A percentile compares a stretch with the other conserved stretches of the same genome.
These are phyloP conservation scores for Listronotus oregonensis DNA, from an alignment of 1,140 invertebrate species.

Conservation along the genomic window DNA sequence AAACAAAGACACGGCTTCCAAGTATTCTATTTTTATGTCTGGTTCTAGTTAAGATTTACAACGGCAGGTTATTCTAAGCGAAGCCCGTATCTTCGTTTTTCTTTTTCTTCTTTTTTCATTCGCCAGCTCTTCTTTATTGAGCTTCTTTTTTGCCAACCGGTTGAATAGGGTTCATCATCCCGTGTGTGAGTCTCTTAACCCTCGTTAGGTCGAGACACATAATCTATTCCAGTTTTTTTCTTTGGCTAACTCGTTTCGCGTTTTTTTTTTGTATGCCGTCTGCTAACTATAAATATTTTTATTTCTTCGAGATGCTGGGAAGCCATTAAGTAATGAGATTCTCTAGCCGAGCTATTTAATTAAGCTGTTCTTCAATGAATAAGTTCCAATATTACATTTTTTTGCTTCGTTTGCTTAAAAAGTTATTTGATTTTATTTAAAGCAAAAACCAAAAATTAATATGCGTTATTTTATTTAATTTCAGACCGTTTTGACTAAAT, in stretches of 20 bases:
- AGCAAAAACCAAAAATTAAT: too few relatives aligned
- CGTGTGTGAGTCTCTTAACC: constrained; percentile 32
- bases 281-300: constrained; percentile 2
- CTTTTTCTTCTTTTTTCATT: constrained; percentile 12
- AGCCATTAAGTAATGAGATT: too few relatives aligned
- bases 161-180: constrained; percentile 38
- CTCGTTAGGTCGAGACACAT: constrained; percentile 19
- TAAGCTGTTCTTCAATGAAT: too few relatives aligned
- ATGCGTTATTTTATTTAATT: too few relatives aligned
- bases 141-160: constrained; percentile 33
- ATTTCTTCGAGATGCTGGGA: constrained; percentile 1
- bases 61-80: background rate
- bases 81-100: constrained; percentile 8
- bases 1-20: background rate
- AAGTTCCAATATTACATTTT: too few relatives aligned
- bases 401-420: too few relatives aligned
- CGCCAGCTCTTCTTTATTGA: constrained; percentile 29
- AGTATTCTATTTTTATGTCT: constrained; percentile 13
- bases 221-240: constrained; percentile 28
- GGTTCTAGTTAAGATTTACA: constrained; percentile 6
- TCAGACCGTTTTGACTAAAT: too few relatives aligned
- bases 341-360: too few relatives aligned
- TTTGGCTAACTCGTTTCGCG: constrained; percentile 9
- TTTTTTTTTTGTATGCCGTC: constrained; percentile 8
- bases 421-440: too few relatives aligned